Conservation (phyloP, 2,888 invertebrate genomes). For the Drosophila mimetica region DNA sequence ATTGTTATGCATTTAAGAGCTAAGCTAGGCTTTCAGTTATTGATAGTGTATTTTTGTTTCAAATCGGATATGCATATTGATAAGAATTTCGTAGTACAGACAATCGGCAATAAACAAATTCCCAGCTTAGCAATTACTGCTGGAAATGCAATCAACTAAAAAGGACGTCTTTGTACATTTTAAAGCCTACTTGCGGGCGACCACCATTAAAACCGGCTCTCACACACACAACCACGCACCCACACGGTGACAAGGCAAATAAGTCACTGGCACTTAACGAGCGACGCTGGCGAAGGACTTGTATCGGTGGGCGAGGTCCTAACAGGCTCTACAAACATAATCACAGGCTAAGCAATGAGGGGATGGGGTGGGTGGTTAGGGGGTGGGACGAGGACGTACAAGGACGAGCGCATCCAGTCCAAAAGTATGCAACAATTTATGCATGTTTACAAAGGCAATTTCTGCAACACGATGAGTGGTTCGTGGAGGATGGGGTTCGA, state of each 20-base stretch:
- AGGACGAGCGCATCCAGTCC: constrained; percentile 37
- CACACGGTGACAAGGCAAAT: constrained; percentile 53
- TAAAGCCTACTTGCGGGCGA: constrained; percentile 42
- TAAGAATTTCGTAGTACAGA: background rate
- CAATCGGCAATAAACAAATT: background rate
- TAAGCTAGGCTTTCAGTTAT: no score
- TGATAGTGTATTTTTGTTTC: no score
- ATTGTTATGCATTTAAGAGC: no score
- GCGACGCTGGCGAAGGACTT: constrained; percentile 15
- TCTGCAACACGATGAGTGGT: constrained; percentile 31
- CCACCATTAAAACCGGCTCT: constrained; percentile 6
- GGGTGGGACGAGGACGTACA: background rate
- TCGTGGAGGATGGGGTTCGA: background rate
- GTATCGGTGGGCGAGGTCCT: constrained; percentile 18
- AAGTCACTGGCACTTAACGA: constrained; percentile 70
- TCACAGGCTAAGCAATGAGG: constrained; percentile 71
- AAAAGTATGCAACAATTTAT: constrained; percentile 79
- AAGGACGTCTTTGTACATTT: constrained; percentile 21
- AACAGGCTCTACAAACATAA: constrained; percentile 72
- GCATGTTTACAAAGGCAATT: constrained; percentile 76
- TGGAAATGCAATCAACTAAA: constrained; percentile 27
- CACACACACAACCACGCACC: constrained; percentile 1
- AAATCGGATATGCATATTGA: background rate
- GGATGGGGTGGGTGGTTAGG: background rate
- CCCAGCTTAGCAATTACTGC: background rate